Conservation (phyloP, 2,888 invertebrate genomes). For the Stomorhina lunata region DNA sequence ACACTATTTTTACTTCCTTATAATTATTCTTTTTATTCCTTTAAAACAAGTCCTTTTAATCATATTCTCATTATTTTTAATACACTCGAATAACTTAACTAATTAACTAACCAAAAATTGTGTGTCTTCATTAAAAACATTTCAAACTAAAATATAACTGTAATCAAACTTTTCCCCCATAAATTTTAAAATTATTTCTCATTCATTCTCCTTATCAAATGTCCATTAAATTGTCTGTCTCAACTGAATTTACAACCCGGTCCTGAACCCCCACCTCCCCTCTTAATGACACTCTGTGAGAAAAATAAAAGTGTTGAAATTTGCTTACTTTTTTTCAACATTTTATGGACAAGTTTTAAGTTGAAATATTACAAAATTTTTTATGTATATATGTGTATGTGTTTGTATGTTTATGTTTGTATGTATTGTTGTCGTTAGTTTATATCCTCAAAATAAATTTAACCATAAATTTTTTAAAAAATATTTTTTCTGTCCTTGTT, state of each 20-base stretch:
- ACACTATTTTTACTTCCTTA: no score
- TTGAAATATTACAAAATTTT: no score
- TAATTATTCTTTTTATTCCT: no score
- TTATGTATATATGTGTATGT: not conserved
- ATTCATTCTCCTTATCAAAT: not conserved
- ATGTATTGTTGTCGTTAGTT: not conserved
- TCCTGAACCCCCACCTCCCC: no score
- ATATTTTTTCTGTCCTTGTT: not conserved
- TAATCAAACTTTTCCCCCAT: not conserved
- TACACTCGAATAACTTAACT: no score
- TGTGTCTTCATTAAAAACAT: no score
- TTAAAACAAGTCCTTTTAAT: no score
- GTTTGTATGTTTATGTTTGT: not conserved
- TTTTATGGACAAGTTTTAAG: not conserved
- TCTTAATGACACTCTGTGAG: not conserved
- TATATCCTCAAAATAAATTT: constrained; percentile 1
- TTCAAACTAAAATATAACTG: no score
- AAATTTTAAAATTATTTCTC: not conserved
- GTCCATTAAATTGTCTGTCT: not conserved
- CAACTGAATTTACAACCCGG: not conserved
- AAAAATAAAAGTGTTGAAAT: constrained; percentile 5
- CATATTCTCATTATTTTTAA: no score
- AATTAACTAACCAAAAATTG: no score
- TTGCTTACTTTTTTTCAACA: not conserved
- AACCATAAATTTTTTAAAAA: not conserved